Base-by-base conservation (phyloP, 1,140 invertebrate genomes). In the Ostrea denselamellosa region DNA sequence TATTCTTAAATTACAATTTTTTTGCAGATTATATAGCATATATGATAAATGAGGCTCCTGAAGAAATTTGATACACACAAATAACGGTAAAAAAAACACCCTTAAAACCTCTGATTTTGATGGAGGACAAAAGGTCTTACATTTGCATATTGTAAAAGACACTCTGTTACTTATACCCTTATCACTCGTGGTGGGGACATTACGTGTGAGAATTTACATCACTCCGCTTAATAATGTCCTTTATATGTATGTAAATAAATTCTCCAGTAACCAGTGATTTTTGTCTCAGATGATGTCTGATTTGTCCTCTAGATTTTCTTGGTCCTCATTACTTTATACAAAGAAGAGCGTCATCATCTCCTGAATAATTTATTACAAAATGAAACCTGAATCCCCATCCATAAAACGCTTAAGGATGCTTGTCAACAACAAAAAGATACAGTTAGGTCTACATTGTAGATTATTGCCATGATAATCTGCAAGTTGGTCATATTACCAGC, bases 371-470 rank as follows among this genome's bases (percentile, higher is more conserved):
- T 25, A 77, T 77, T 14, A 34, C 8, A 4, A 28, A 12, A 25
- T 14, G 68, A 77, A 28, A 77, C 28, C 68, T 77, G 68, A 77
- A 25, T 77, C 68, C 28, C 9, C 25, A 12, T 77, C 68, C 25
- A 77, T 77, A 77, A 44, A 77, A 77, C 68, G 14, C 22, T 34
- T 77, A 28, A 28, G 25, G 68, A 77, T 77, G 68, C 68, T 28
- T 77, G 68, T 77, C 28, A 28, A 77, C 22, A 77, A 77, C 68
- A 77, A 77, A 77, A 34, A 77, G 25, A 77, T 77, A 62, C 56
- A 77, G 68, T 77, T 34, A 77, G 22, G 68, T 77, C 28, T 77
- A 77, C 22, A 71, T 77, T 77, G 68, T 77, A 77, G 68, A 77
- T 77, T 25, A 4, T 12, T 77, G 28, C 68, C 28, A 34, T 17